phyloP scores from a whole-genome alignment of 2,797 vertebrate species.

The Hippopotamyrus pictus region DNA sequence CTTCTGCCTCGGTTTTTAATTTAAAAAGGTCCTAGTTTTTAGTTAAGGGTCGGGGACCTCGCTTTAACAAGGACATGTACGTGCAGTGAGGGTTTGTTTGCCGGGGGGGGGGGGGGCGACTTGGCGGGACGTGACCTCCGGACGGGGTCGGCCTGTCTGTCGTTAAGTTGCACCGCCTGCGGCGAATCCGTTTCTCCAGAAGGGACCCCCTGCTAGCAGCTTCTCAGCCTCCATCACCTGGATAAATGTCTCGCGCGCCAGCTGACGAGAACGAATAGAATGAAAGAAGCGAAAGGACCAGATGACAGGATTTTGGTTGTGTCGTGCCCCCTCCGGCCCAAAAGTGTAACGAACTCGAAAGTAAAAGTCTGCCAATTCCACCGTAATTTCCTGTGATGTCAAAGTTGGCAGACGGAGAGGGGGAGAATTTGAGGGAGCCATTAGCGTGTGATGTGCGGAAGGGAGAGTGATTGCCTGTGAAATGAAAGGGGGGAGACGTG shows the following conservation, averaged over 20 bases:
- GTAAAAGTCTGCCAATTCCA: slow-evolving; percentile 57
- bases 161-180: neutral
- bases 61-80: neutral
- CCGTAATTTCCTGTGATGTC: slow-evolving; percentile 71
- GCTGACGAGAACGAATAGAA: slow-evolving; percentile 48
- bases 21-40: neutral
- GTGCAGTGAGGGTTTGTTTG: neutral
- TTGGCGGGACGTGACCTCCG: neutral
- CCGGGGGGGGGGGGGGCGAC: neutral
- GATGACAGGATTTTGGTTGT: slow-evolving; percentile 48
- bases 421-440: slow-evolving; percentile 70
- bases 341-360: slow-evolving; percentile 62
- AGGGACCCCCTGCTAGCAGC: slow-evolving; percentile 19
- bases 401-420: slow-evolving; percentile 66
- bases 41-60: neutral
- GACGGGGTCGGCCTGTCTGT: neutral
- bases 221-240: slow-evolving; percentile 25
- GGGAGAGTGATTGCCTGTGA: slow-evolving; percentile 53
- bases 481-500: slow-evolving; percentile 56
- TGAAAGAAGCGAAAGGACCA: slow-evolving; percentile 36
- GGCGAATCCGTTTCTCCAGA: neutral
- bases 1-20: neutral
- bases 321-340: slow-evolving; percentile 34
- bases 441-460: slow-evolving; percentile 67
- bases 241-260: slow-evolving; percentile 24